Conservation (phyloP, 2,797 vertebrate species). For the Caiman crocodilus region DNA sequence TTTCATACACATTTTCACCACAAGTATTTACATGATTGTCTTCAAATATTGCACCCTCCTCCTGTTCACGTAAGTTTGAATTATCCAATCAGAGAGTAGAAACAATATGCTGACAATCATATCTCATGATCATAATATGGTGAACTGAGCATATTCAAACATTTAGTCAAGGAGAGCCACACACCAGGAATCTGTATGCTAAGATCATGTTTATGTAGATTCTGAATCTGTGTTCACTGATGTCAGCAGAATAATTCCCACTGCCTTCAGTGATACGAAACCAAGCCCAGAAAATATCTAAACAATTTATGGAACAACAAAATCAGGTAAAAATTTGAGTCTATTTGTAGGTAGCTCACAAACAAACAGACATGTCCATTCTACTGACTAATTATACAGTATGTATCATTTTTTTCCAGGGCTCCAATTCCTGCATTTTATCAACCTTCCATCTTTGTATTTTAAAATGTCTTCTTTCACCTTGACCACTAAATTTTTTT, state of each 20-base stretch:
- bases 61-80: background rate
- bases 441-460: background rate
- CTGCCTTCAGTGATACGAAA: background rate
- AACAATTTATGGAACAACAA: background rate
- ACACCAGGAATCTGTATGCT: background rate
- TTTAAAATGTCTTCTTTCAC: conserved; percentile 1
- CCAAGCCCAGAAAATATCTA: background rate
- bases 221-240: background rate
- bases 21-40: background rate
- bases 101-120: rapidly evolving
- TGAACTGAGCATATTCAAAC: conserved; percentile 9
- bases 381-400: background rate
- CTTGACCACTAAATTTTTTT: background rate
- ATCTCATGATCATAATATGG: background rate
- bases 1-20: background rate
- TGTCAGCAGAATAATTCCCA: background rate
- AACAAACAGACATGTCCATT: background rate
- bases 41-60: background rate
- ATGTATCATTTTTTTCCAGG: background rate
- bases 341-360: background rate
- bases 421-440: conserved; percentile 9
- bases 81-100: background rate
- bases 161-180: background rate
- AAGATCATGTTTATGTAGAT: background rate
- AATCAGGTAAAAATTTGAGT: background rate